phyloP scores from a whole-genome alignment of 2,113 vertebrate species.

The Rallus limicola region DNA sequence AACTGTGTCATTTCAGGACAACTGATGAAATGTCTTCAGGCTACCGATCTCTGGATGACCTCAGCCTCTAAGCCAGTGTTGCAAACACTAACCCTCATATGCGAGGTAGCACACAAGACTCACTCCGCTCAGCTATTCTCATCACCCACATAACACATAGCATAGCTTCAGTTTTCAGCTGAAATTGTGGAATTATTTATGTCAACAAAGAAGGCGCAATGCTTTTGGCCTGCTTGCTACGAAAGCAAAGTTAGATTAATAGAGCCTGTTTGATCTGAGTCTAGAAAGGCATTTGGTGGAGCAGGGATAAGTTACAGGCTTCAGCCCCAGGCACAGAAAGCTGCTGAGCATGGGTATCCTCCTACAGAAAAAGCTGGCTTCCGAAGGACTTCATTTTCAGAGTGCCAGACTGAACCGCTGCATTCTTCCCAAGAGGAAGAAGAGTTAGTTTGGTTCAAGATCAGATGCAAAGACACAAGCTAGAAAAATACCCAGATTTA shows the following conservation, averaged over 20 bases:
- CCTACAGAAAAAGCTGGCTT: background rate
- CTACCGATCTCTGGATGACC: background rate
- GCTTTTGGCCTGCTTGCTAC: background rate
- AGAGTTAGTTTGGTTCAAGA: background rate
- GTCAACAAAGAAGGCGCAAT: background rate
- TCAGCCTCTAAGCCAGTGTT: background rate
- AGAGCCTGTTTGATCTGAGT: background rate
- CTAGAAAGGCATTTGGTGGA: background rate
- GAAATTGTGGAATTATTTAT: background rate
- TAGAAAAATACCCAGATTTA: background rate
- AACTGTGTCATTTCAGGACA: background rate
- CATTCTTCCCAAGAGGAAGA: background rate
- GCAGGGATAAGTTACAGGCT: background rate
- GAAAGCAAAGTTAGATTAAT: background rate
- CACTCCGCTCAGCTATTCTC: background rate
- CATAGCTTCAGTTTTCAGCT: background rate
- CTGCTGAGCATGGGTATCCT: background rate
- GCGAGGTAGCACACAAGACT: background rate
- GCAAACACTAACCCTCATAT: background rate
- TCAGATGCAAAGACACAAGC: background rate
- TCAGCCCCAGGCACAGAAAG: background rate
- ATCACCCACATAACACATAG: background rate
- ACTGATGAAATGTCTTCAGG: background rate
- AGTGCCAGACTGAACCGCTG: background rate
- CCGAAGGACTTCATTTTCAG: background rate